Evolutionary conservation across 2,113 vertebrate genomes (phyloP).

Genomic region (Podarcis muralis): DNA sequence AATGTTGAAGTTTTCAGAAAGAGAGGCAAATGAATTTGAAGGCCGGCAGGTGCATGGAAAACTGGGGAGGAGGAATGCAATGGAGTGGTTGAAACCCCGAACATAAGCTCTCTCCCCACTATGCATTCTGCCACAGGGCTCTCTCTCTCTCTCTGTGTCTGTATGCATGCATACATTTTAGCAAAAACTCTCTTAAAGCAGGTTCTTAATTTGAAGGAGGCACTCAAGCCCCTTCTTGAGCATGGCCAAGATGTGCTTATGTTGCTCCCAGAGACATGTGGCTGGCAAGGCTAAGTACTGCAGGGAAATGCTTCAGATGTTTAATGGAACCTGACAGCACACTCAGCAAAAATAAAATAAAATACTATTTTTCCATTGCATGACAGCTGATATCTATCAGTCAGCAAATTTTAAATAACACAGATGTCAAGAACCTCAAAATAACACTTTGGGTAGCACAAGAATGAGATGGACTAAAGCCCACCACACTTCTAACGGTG

Average conservation of each 20-base stretch:
- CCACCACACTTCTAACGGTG: background rate
- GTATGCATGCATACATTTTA: background rate
- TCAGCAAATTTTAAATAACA: background rate
- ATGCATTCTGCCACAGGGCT: no score
- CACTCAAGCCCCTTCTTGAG: background rate
- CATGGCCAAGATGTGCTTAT: background rate
- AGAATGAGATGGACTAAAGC: background rate
- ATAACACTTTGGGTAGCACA: background rate
- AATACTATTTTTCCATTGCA: background rate
- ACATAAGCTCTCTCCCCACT: no score
- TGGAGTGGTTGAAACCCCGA: background rate
- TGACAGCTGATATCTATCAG: conserved; percentile 18
- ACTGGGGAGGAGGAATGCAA: background rate
- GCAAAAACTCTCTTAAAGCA: background rate
- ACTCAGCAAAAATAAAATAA: background rate
- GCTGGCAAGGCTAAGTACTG: background rate
- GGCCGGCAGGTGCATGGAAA: background rate
- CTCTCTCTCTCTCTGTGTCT: no score
- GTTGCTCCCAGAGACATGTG: background rate
- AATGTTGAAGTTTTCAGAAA: no score
- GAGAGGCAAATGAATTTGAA: no score
- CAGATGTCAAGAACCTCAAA: conserved; percentile 12
- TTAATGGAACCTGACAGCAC: background rate
- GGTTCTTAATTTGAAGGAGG: background rate
- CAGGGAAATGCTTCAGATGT: background rate